Base-by-base conservation (phyloP, 2,888 invertebrate genomes). In the Heterodera filipjevi region DNA sequence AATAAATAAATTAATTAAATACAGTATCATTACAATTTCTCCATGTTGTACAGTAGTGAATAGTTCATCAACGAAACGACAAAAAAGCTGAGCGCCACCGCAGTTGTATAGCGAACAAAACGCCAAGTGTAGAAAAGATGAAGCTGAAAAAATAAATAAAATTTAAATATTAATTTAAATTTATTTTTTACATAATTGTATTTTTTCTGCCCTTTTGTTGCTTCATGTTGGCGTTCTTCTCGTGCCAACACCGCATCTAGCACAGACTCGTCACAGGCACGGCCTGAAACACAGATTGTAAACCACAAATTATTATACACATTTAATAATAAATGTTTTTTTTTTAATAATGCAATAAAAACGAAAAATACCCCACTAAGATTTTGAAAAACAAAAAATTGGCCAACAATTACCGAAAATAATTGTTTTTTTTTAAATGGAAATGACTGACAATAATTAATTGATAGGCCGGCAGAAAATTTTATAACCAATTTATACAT, bases 31-130 rank as follows among this genome's bases (percentile, higher is more conserved):
- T 59, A 80, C 27, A 81, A 46, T 53, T 80, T 82, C 39, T 82
- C 85, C 81, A 86, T 82, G 64, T 87, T 87, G 82, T 85, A 87
- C 12, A 87, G 77, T 1, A 87, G 82, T 12, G 84, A 86, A 71
- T 87, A 86, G 39, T 85, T 86, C 44, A 86, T 82, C 53, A 81
- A 32, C 39, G 74, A 76, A 68, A 59, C 73, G 78, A 80, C 84
- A 83, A 66, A 81, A 78, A 85, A 82, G 77, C 83, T 83, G 76
- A 82, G 81, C 14, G 82, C 79, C 16, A 82, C 66, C 5, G 82
- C 78, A 6, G 80, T 53, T 14, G 79, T 82, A 66, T 85, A 84
- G 3, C 83, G 78, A 3, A 83, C 79, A 82, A 87, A 84, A 27
- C 82, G 81, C 44, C 77, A 73, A 35, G 83, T 86, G 77, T 84